A percentile compares a stretch with the other conserved stretches of the same genome.
Evolutionary conservation across 2,797 vertebrate species (phyloP).

Genomic region (Novumbra hubbsi): DNA sequence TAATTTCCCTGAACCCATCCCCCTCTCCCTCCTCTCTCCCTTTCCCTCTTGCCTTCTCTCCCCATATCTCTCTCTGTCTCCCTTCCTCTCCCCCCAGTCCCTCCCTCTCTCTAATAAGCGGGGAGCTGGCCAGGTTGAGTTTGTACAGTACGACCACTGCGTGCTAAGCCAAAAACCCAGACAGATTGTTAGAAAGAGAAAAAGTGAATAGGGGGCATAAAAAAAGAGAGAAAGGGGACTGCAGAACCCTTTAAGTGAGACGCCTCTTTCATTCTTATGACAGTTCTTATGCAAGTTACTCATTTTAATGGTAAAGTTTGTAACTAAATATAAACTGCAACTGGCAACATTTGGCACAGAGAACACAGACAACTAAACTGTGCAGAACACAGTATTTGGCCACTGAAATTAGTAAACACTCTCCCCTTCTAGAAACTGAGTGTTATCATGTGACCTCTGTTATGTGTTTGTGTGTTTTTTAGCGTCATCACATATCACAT

Average conservation of each 20-base stretch:
- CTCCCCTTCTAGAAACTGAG: neutral
- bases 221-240: slow-evolving; percentile 4
- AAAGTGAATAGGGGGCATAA: neutral
- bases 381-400: neutral
- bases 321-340: neutral
- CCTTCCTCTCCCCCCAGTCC: slow-evolving; percentile 28
- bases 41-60: neutral
- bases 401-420: neutral
- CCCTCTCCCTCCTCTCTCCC: slow-evolving; percentile 7
- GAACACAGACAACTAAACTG: neutral
- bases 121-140: slow-evolving; percentile 36
- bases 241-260: neutral
- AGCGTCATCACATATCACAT: neutral
- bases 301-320: neutral
- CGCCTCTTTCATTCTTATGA: neutral
- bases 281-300: neutral
- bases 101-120: slow-evolving; percentile 14
- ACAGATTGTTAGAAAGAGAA: slow-evolving; percentile 12
- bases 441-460: too few relatives aligned
- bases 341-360: neutral
- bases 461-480: slow-evolving; percentile 18
- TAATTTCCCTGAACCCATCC: slow-evolving; percentile 53
- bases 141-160: slow-evolving; percentile 24
- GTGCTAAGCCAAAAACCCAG: slow-evolving; percentile 19
- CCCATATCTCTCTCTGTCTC: neutral